Conservation (phyloP, 64 coral and sea anemone genomes). For the Actinia equina region DNA sequence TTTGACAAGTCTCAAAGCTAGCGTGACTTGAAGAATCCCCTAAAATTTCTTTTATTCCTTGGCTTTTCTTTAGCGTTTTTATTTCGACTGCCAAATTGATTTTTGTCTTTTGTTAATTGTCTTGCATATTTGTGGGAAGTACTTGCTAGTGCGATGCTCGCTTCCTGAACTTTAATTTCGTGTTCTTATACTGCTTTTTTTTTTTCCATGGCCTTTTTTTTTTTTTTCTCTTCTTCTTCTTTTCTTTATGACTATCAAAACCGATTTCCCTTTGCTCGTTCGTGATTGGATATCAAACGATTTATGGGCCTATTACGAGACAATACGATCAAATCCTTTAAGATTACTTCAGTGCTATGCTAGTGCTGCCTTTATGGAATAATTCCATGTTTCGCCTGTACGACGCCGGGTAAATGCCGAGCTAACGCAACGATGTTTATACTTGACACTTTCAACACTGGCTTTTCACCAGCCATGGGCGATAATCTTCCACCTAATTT, state of each 20-base stretch:
- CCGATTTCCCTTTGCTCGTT: not conserved
- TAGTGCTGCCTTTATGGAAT: not conserved
- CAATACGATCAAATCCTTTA: conserved; percentile 15
- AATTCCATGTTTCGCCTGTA: conserved; percentile 1
- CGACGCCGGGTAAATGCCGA: conserved; percentile 16
- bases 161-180: conserved; percentile 13
- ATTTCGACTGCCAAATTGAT: not conserved
- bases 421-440: conserved; percentile 1
- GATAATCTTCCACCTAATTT: conserved; percentile 51
- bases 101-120: not conserved
- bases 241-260: not conserved
- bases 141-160: not conserved
- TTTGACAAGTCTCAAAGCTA: not conserved
- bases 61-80: not conserved
- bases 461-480: conserved; percentile 58
- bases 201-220: no score
- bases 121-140: not conserved
- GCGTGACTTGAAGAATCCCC: not conserved
- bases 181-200: not conserved
- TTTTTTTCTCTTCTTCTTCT: not conserved
- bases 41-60: not conserved
- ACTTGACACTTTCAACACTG: conserved; percentile 30
- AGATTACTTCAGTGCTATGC: conserved; percentile 16
- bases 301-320: conserved; percentile 19
- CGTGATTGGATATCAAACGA: not conserved